A percentile compares a stretch with the other conserved stretches of the same genome.
These are phyloP conservation scores for Xenopus petersii DNA, from an alignment of 2,797 vertebrate genomes.

Conservation along the genomic window DNA sequence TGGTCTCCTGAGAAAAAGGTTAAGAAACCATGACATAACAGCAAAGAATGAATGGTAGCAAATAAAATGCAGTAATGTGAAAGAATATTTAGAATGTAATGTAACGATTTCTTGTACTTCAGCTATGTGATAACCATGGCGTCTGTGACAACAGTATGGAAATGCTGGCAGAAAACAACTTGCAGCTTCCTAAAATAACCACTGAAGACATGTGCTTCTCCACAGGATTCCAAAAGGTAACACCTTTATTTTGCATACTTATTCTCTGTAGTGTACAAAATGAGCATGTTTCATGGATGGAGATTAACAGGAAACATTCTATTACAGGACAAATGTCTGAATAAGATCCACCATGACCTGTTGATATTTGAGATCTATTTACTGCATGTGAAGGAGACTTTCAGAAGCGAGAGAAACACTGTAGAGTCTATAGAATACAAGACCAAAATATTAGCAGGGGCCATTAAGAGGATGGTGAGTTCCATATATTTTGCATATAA, in stretches of 20 bases:
- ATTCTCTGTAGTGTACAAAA: not conserved
- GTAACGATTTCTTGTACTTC: constrained; percentile 37
- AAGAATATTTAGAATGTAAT: too few species aligned
- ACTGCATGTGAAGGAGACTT: constrained; percentile 64
- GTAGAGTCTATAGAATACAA: constrained; percentile 30
- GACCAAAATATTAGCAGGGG: constrained; percentile 54
- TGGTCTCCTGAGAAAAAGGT: too few species aligned
- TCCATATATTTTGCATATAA: not conserved
- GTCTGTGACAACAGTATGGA: constrained; percentile 56
- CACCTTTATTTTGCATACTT: not conserved
- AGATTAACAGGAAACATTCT: constrained; percentile 45
- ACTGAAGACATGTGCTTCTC: constrained; percentile 61
- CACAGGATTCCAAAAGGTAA: constrained; percentile 70
- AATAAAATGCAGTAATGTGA: too few species aligned
- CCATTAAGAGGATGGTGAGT: constrained; percentile 71
- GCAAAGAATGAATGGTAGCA: too few species aligned
- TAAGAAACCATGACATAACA: too few species aligned
- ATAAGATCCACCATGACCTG: constrained; percentile 67
- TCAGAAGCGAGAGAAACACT: constrained; percentile 43
- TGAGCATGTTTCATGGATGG: not conserved
- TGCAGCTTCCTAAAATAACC: constrained; percentile 61
- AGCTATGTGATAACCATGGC: constrained; percentile 62
- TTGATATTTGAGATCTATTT: constrained; percentile 67
- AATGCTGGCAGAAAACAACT: constrained; percentile 55
- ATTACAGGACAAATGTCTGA: constrained; percentile 76